Percentiles rank a stretch among this genome's conserved stretches.
These are phyloP conservation scores for Bubo bubo DNA, from an alignment of 2,113 vertebrate species.

Conservation along the genomic window DNA sequence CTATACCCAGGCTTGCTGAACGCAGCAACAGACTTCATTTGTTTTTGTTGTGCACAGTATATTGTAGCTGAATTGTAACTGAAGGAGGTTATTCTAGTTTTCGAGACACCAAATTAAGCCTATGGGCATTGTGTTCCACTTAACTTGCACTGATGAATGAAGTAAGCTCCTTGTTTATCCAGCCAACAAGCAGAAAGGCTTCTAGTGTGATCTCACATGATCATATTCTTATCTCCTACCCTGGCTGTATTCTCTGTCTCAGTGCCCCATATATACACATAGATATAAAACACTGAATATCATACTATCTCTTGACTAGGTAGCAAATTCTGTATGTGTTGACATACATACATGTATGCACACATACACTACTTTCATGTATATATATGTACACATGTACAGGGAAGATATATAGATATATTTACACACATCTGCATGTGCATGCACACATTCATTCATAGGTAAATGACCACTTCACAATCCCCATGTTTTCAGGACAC, in stretches of 20 bases:
- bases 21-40: fast-evolving
- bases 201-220: background rate
- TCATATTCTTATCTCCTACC: background rate
- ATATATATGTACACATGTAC: background rate
- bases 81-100: background rate
- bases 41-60: fast-evolving
- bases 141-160: background rate
- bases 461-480: background rate
- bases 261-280: background rate
- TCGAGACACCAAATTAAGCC: background rate
- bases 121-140: background rate
- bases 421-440: background rate
- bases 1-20: background rate
- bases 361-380: background rate
- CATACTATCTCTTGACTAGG: background rate
- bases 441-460: background rate
- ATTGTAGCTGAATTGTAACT: background rate
- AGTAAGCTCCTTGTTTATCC: background rate
- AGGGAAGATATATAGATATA: background rate
- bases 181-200: background rate
- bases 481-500: background rate
- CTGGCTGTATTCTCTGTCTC: background rate
- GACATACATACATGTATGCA: background rate
- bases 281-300: background rate
- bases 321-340: background rate